These are phyloP conservation scores for Syritta pipiens DNA, from an alignment of 2,888 invertebrate genomes.

Conservation along the genomic window DNA sequence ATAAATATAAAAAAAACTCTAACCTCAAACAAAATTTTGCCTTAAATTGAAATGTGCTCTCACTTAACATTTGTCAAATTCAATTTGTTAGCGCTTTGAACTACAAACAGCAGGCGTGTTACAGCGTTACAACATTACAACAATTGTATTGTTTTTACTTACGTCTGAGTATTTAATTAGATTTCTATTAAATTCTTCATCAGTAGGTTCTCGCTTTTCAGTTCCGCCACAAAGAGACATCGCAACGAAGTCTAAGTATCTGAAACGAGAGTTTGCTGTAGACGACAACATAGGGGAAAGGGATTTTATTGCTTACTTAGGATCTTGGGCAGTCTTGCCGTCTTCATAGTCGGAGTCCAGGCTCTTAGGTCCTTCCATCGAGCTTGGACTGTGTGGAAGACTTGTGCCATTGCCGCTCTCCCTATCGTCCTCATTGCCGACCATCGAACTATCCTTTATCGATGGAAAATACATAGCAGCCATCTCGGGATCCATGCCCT, in stretches of 20 bases:
- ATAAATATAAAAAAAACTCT: too few species aligned
- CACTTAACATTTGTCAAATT: background rate
- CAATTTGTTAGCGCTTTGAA: conserved; percentile 23
- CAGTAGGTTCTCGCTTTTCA: conserved; percentile 81
- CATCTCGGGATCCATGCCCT: conserved; percentile 94
- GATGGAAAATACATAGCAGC: conserved; percentile 92
- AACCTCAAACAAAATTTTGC: background rate
- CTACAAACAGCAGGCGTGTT: conserved; percentile 10
- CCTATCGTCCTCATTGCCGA: conserved; percentile 89
- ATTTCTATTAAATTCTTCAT: conserved; percentile 83
- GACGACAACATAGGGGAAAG: background rate
- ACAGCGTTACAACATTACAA: background rate
- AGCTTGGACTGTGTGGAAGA: conserved; percentile 94
- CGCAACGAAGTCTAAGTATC: conserved; percentile 83
- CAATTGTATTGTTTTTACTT: conserved; percentile 70
- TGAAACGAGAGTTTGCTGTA: conserved; percentile 46
- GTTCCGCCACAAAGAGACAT: conserved; percentile 89
- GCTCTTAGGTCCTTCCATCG: conserved; percentile 89
- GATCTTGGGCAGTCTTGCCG: conserved; percentile 81
- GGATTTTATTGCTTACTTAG: conserved; percentile 76
- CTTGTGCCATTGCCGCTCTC: conserved; percentile 98
- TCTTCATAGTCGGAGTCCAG: conserved; percentile 92
- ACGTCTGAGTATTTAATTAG: conserved; percentile 81
- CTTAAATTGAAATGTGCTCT: conserved; percentile 45
- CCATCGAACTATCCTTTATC: conserved; percentile 60